These are phyloP conservation scores for Ptilorrhoa leucosticta DNA, from an alignment of 2,113 vertebrate genomes.

Conservation along the genomic window DNA sequence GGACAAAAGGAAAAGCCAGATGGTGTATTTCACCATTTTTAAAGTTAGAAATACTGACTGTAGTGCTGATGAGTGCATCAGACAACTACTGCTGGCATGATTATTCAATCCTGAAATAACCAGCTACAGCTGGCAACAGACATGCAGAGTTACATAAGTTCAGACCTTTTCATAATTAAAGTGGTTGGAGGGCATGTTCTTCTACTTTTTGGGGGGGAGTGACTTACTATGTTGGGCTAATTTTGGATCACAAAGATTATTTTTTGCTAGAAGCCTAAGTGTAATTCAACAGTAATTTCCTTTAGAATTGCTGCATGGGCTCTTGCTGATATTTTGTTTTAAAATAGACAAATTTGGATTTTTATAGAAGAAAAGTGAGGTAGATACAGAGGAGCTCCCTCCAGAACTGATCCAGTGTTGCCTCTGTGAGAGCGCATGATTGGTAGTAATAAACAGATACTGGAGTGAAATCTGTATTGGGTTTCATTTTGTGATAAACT, in stretches of 20 bases:
- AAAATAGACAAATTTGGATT: not conserved
- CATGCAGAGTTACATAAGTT: not conserved
- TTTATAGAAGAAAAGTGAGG: not conserved
- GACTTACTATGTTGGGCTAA: not conserved
- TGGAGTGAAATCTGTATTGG: not conserved
- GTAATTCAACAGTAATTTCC: not conserved
- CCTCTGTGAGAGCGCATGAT: accelerated
- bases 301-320: not conserved
- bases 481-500: not conserved
- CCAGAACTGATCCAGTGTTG: not conserved
- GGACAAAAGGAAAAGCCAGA: not conserved
- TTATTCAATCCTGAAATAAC: constrained; percentile 32
- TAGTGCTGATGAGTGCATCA: not conserved
- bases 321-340: not conserved
- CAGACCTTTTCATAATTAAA: not conserved
- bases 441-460: not conserved
- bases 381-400: not conserved
- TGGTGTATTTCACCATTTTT: not conserved
- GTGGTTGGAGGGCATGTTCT: not conserved
- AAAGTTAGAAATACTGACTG: not conserved
- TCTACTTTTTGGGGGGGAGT: accelerated
- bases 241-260: not conserved
- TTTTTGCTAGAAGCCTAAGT: not conserved
- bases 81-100: not conserved
- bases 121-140: not conserved